Evolutionary conservation across 1,140 invertebrate genomes (phyloP).

Genomic region (Meteorus sp.): DNA sequence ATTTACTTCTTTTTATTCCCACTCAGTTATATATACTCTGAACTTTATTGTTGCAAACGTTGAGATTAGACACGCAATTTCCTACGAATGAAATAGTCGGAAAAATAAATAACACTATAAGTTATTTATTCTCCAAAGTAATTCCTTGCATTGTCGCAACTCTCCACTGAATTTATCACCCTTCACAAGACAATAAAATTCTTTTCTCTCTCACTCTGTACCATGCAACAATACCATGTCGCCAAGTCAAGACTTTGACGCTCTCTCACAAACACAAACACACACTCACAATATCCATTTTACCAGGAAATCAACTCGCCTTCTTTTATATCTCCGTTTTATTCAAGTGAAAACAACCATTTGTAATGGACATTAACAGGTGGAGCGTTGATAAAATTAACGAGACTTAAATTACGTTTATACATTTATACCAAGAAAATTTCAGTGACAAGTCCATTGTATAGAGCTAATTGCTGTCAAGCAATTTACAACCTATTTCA

Average conservation of each 20-base stretch:
- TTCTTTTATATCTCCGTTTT: not conserved
- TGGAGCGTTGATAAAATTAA: constrained; percentile 7
- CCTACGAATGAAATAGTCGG: not conserved
- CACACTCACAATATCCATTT: no score
- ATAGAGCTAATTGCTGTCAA: constrained; percentile 10
- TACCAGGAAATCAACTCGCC: constrained; percentile 7
- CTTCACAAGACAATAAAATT: constrained; percentile 10
- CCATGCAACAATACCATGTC: no score
- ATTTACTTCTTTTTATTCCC: not conserved
- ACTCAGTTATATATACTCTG: not conserved
- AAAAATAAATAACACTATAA: not conserved
- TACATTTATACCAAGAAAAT: constrained; percentile 4
- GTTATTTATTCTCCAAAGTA: not conserved
- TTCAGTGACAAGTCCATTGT: constrained; percentile 8
- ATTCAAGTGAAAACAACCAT: not conserved
- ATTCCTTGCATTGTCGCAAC: not conserved
- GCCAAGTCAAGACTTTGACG: not conserved
- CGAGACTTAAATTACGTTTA: constrained; percentile 5
- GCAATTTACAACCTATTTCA: not conserved
- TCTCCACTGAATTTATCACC: not conserved
- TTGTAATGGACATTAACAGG: not conserved
- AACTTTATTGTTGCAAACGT: no score
- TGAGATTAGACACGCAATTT: constrained; percentile 11
- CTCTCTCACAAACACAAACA: no score
- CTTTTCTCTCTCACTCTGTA: not conserved